Conservation (phyloP, 2,888 invertebrate species). For the Calameuta idolon region DNA sequence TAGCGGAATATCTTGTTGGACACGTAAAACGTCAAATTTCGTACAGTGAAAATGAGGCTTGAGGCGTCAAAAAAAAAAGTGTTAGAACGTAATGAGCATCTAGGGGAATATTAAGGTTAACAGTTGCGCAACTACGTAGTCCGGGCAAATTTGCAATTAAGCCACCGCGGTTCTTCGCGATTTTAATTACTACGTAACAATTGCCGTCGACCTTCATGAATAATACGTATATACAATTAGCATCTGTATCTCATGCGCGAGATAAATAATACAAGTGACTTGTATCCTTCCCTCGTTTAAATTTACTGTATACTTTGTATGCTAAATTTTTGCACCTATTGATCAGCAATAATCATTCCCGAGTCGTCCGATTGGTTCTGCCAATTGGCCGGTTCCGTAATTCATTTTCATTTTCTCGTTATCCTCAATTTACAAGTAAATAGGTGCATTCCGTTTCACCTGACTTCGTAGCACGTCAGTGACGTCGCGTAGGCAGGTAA, state of each 20-base stretch:
- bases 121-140: not conserved
- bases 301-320: not conserved
- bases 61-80: conserved; percentile 7
- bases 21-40: not conserved
- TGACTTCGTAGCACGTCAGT: not conserved
- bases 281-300: not conserved
- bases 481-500: not conserved
- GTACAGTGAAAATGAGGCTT: not conserved
- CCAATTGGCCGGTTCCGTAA: not conserved
- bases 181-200: conserved; percentile 37
- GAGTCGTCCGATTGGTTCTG: conserved; percentile 14
- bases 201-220: conserved; percentile 35
- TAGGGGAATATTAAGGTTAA: conserved; percentile 1
- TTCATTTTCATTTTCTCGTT: not conserved
- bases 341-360: conserved; percentile 28
- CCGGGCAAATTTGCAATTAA: not conserved
- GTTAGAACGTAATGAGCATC: conserved; percentile 3
- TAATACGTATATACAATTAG: conserved; percentile 32
- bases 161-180: not conserved
- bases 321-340: conserved; percentile 18
- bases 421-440: not conserved
- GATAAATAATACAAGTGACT: not conserved
- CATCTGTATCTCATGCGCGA: not conserved
- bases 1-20: not conserved
- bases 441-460: not conserved